These are phyloP conservation scores for Gymnobelideus leadbeateri DNA, from an alignment of 2,113 vertebrate genomes.

Conservation along the genomic window DNA sequence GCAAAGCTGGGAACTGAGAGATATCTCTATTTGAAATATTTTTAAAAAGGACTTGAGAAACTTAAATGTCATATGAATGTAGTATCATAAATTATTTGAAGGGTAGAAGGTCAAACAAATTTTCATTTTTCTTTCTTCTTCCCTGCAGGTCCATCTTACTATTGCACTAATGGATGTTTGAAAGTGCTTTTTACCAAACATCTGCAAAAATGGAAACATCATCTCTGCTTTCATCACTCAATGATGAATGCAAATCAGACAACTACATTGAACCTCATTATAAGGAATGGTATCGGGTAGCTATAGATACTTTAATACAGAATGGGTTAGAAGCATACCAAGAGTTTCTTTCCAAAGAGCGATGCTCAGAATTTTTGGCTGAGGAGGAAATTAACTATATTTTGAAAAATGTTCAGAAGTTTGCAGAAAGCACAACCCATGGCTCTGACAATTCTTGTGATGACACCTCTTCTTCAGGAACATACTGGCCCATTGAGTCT, in stretches of 20 bases:
- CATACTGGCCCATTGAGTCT: conserved; percentile 96
- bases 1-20: conserved; percentile 16
- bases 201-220: conserved; percentile 89
- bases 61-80: neutral
- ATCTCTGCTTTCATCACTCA: conserved; percentile 92
- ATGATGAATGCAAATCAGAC: conserved; percentile 90
- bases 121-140: conserved; percentile 71
- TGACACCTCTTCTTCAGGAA: conserved; percentile 92
- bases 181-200: conserved; percentile 63
- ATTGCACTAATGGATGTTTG: conserved; percentile 79
- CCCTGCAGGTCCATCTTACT: conserved; percentile 70
- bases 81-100: neutral
- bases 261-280: conserved; percentile 95
- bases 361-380: conserved; percentile 90
- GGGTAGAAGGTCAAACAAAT: conserved; percentile 9
- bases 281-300: conserved; percentile 94
- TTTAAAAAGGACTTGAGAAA: neutral
- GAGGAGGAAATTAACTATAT: conserved; percentile 94
- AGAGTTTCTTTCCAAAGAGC: conserved; percentile 92
- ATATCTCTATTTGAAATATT: neutral
- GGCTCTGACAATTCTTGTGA: conserved; percentile 83
- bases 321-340: conserved; percentile 89
- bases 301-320: conserved; percentile 91
- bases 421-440: conserved; percentile 79
- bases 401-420: conserved; percentile 86